Conservation (phyloP, 2,888 invertebrate species). For the Eubasilissa splendida region DNA sequence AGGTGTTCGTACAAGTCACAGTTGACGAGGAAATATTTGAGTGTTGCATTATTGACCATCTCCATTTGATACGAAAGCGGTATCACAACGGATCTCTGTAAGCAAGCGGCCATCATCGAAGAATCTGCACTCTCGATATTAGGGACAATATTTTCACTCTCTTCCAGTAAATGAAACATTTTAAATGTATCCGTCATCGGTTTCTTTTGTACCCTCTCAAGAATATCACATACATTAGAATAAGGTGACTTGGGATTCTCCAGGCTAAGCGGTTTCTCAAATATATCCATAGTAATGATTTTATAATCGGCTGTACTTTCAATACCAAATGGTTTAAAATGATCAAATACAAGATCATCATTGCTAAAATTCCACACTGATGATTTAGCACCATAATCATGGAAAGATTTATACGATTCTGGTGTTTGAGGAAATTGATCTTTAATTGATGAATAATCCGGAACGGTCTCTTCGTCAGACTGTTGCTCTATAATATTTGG, state of each 20-base stretch:
- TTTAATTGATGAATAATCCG: constrained; percentile 53
- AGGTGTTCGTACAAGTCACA: constrained; percentile 81
- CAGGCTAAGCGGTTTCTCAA: constrained; percentile 64
- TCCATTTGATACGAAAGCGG: constrained; percentile 80
- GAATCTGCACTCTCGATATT: constrained; percentile 66
- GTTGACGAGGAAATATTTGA: constrained; percentile 79
- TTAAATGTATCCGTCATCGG: constrained; percentile 68
- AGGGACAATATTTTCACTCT: constrained; percentile 62
- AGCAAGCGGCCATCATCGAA: constrained; percentile 73
- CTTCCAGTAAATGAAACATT: constrained; percentile 61
- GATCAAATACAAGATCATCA: constrained; percentile 68
- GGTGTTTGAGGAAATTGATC: constrained; percentile 49
- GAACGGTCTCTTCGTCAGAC: constrained; percentile 62
- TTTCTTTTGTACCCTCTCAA: constrained; percentile 68
- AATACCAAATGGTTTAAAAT: constrained; percentile 69
- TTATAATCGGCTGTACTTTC: constrained; percentile 62
- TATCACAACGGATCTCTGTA: constrained; percentile 78
- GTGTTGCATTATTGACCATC: constrained; percentile 80
- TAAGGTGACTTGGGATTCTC: constrained; percentile 64
- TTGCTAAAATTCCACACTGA: constrained; percentile 70
- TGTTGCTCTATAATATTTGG: constrained; percentile 62
- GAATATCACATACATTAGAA: constrained; percentile 66
- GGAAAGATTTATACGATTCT: constrained; percentile 45
- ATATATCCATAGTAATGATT: constrained; percentile 58
- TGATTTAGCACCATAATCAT: constrained; percentile 58